Evolutionary conservation across 1,140 invertebrate genomes (phyloP), one percentile per base, ranked within the genome.

Genomic region (Orchesella cincta): DNA sequence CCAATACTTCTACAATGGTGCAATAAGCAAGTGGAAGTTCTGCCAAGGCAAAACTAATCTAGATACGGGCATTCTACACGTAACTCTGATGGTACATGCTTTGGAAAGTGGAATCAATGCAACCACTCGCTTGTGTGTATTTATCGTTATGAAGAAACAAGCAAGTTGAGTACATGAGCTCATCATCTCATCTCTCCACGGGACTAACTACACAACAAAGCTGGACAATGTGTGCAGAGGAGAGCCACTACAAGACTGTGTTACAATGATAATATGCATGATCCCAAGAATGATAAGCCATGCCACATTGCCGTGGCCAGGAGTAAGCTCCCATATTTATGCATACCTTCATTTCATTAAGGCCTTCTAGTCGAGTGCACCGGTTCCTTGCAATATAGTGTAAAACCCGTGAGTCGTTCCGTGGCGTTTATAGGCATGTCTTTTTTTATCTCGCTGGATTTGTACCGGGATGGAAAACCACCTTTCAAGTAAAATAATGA

Each of bases 201-300:
- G 39, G 39, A 46, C 54, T 31, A 3, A 33, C 29, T 26, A 29
- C 8, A 14, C 26, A 67, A 29, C 8, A 67, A 12, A 67, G 26
- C 62, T 67, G 62, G 31, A 67, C 62, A 67, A 67, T 67, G 33
- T 8, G 33, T 12, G 12, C 29, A 26, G 33, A 67, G 26, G 33
- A 14, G 14, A 14, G 33, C 26, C 26, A 31, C 12, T 29, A 31
- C 26, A 8, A 31, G 8, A 23, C 23, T 57, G n/a, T 23, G 23
- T 3, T 8, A 23, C 26, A 33, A 33, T 67, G 12, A 67, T 67
- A 29, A 67, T 26, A 67, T 67, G 62, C 31, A 67, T 67, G 62
- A 67, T 67, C 62, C 62, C 62, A 67, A 31, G 54, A 23, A 57
- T 57, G 54, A 57, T 57, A 67, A 67, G 31, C 62, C 26, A 14